Base-by-base conservation (phyloP, 2,797 vertebrate genomes). In the Liparis tanakae region DNA sequence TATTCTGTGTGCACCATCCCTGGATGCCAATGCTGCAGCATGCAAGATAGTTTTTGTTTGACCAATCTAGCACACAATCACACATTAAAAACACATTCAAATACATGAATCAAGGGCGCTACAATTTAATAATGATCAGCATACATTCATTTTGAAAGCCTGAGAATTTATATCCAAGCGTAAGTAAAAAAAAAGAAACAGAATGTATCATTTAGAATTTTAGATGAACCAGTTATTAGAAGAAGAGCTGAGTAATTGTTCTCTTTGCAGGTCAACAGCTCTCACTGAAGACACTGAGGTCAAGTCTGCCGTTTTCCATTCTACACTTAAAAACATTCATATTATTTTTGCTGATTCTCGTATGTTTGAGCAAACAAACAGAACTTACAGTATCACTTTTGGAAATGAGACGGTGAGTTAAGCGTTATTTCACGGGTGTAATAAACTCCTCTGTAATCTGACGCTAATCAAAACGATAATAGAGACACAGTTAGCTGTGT, bases 1-100 rank as follows among this genome's bases (percentile, higher is more conserved):
- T 94, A 86, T 70, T 69, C 68, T 72, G 59, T 76, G 75, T 85
- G 84, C 81, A 84, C 74, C 61, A 44, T 71, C 67, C 62, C 66
- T 84, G 80, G 63, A 85, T 84, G 74, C 82, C 51, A 67, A 63
- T 75, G 67, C 74, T 87, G 84, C 59, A 81, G 74, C 77, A 76
- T 79, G 81, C 75, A 83, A 84, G 67, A 13, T 74, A 17, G 20
- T 76, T 44, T 7, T 67, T 51, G 51, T 74, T 67, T 62, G 25
- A 30, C 25, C 25, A 30, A 30, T 30, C 4, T 2, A 30, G 25
- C 25, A 30, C 25, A 30, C 25, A 30, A 30, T 30, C 25, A 30
- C 25, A 30, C 25, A 30, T 30, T 30, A 30, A 30, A 30, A 30
- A 4, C 25, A 30, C 25, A 30, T 30, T 30, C 2, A 30, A 30